Percentiles rank a stretch among this genome's conserved stretches.
Evolutionary conservation across 2,888 invertebrate species (phyloP).

Genomic region (Chouioia cunea): DNA sequence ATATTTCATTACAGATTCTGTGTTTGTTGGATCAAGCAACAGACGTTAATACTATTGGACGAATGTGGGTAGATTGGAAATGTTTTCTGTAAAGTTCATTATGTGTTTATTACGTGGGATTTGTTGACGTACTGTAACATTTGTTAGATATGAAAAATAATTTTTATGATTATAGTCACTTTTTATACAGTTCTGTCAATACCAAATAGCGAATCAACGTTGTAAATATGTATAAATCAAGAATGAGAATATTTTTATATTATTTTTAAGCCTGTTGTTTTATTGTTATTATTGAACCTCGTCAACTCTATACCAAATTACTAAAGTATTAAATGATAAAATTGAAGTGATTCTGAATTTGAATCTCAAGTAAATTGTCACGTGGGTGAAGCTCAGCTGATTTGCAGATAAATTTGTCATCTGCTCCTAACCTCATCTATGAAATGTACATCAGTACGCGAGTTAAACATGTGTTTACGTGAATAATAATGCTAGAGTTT

Average conservation of each 20-base stretch:
- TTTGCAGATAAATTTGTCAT: slow-evolving; percentile 17
- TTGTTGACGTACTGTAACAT: background rate
- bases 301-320: background rate
- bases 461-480: slow-evolving; percentile 7
- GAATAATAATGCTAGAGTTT: too few relatives aligned
- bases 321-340: background rate
- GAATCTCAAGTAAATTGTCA: background rate
- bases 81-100: slow-evolving; percentile 65
- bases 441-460: background rate
- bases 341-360: background rate
- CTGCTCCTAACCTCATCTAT: slow-evolving; percentile 20
- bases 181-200: too few relatives aligned
- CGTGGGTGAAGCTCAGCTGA: too few relatives aligned
- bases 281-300: background rate
- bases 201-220: background rate
- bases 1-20: slow-evolving; percentile 68
- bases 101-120: background rate
- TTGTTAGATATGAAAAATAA: too few relatives aligned
- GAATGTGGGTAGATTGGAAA: slow-evolving; percentile 75
- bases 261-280: slow-evolving; percentile 1
- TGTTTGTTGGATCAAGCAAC: slow-evolving; percentile 79
- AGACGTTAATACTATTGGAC: slow-evolving; percentile 77
- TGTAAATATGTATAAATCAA: slow-evolving; percentile 12
- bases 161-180: too few relatives aligned
- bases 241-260: slow-evolving; percentile 21